Evolutionary conservation across 2,113 vertebrate genomes (phyloP), one percentile per base, ranked within the genome.

Genomic region (Aptenodytes patagonicus): DNA sequence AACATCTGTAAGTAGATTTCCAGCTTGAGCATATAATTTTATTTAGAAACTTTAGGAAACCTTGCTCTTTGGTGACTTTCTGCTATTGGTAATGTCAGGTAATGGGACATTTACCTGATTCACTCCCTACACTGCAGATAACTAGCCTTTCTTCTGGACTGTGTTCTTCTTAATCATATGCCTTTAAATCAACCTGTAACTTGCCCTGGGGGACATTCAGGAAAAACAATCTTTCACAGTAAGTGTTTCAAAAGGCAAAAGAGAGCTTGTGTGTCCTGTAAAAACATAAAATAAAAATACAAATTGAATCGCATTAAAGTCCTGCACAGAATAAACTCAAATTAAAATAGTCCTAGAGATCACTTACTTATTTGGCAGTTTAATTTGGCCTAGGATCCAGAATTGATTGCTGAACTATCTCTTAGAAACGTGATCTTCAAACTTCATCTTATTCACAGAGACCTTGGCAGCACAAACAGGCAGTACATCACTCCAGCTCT

Each of bases 381-480:
- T 95, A 94, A 96, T 95, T 65, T 92, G 68, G 68, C 57, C 58
- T 95, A 93, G 76, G 70, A 97, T 94, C 80, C 91, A 90, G 82
- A 95, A 90, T 65, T 93, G 93, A 96, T 95, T 95, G 79, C 84
- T 97, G 95, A 94, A 93, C 89, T 94, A 84, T 81, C 89, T 96
- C 80, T 70, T 93, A 82, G 77, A 97, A 96, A 92, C 9, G 21
- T 81, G 96, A 90, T 96, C 91, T 94, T 95, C 94, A 91, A 89
- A 94, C 83, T 95, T 83, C 93, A 95, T 95, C 93, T 97, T 96
- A 93, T 77, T 93, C 89, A 79, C 34, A 65, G 89, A 96, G 91
- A 93, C 95, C 97, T 97, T 96, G 93, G 96, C 95, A 96, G 91
- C 93, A 80, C 77, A 95, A 95, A 83, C 93, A 97, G 95, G 93